Base-by-base conservation (phyloP, 2,888 invertebrate genomes). In the Drosophila affinis region DNA sequence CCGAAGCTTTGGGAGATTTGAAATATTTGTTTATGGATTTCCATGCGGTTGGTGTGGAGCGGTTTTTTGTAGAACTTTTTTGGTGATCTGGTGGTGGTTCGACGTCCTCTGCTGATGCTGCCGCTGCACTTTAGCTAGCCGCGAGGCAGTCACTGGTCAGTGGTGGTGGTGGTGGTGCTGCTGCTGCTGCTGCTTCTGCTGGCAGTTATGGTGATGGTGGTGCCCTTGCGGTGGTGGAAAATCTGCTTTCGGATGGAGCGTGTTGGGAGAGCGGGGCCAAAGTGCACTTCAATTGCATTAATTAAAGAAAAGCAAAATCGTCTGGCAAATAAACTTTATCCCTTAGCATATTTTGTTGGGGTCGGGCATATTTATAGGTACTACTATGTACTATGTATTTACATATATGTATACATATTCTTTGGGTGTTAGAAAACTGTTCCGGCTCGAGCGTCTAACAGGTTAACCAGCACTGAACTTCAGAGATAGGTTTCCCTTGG, bases 231-330 rank as follows among this genome's bases (percentile, higher is more conserved):
- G 57, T 68, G 75, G 75, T 75, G 75, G 75, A 60, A 65, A 75
- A 56, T 70, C 62, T 57, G 39, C 39, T n/a, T 39, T 7, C 7
- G 14, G 14, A 12, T 14, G 7, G 39, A 49, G 56, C 27, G 52
- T 14, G 58, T 58, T 60, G 62, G 60, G 63, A 14, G 14, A n/a
- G 39, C n/a, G 14, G 14, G 39, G n/a, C 55, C 65, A 63, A 85
- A 89, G 89, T 89, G 89, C 85, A 88, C 88, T 86, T 88, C 72
- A 88, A 76, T 65, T 86, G 85, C 85, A 86, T 89, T 89, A 79
- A 88, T 89, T 79, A 83, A 81, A 77, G 75, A 59, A 62, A 62
- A 65, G 62, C 53, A 62, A 72, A 62, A 67, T 75, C 75, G 44
- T 29, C 51, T 46, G 52, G 58, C 75, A 59, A 61, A 72, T 62